These are phyloP conservation scores for Phallusia fumigata DNA, from an alignment of 23 tunicate genomes.

Conservation along the genomic window DNA sequence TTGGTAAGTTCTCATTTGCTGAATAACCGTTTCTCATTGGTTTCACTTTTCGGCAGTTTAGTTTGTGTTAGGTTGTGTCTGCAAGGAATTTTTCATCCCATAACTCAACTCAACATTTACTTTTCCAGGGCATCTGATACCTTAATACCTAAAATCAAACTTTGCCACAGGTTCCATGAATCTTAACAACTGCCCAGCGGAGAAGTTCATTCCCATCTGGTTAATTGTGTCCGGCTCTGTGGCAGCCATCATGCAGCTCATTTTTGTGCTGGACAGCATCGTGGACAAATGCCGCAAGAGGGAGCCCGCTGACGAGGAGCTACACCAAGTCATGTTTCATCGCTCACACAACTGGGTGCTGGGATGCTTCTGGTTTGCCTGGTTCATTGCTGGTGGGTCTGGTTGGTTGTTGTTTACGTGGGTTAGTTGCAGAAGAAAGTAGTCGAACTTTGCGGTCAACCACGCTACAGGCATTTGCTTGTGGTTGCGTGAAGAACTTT, in stretches of 20 bases:
- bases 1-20: conserved; percentile 69
- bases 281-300: neutral
- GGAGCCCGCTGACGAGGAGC: neutral
- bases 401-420: no score
- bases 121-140: no score
- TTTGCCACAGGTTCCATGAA: neutral
- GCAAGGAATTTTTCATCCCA: no score
- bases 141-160: no score
- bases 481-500: no score
- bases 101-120: no score
- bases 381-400: conserved; percentile 13
- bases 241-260: conserved; percentile 7
- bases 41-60: no score
- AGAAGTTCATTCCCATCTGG: conserved; percentile 14
- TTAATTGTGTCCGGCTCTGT: conserved; percentile 12
- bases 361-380: conserved; percentile 6
- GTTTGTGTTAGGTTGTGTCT: no score
- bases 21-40: no score
- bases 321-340: neutral
- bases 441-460: no score
- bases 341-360: neutral
- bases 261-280: neutral
- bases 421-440: no score
- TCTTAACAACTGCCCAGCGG: conserved; percentile 4
- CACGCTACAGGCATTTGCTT: no score